Conservation (phyloP, 1,140 invertebrate species). For the Heterodera schachtii region DNA sequence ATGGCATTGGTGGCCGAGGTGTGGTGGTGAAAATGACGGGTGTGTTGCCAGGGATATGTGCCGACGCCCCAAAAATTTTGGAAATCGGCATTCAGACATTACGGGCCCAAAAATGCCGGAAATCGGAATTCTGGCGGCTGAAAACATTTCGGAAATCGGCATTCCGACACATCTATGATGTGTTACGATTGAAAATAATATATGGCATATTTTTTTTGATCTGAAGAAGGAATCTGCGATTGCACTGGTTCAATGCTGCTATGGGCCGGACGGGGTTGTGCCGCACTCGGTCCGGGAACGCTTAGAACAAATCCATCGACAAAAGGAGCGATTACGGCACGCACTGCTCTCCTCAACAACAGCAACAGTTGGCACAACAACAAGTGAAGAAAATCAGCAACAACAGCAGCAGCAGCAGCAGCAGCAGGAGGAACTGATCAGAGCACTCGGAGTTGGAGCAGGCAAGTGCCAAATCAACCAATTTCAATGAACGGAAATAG, state of each 20-base stretch:
- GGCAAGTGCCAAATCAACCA: too few relatives aligned
- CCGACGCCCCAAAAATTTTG: too few relatives aligned
- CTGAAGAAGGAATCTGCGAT: constrained; percentile 35
- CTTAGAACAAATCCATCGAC: constrained; percentile 45
- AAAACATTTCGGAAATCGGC: too few relatives aligned
- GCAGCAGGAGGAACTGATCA: background rate
- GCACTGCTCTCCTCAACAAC: constrained; percentile 40
- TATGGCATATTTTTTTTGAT: background rate
- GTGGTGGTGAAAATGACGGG: background rate
- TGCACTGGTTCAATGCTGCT: background rate
- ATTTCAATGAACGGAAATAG: too few relatives aligned
- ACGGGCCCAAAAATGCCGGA: too few relatives aligned
- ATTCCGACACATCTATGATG: too few relatives aligned
- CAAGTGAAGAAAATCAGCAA: too few relatives aligned
- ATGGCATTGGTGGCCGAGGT: constrained; percentile 49
- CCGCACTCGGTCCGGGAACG: constrained; percentile 41
- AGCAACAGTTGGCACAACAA: too few relatives aligned
- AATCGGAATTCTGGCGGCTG: too few relatives aligned
- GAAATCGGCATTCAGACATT: too few relatives aligned
- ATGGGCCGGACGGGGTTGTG: constrained; percentile 29
- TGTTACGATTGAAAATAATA: too few relatives aligned
- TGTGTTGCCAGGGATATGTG: too few relatives aligned
- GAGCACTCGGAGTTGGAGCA: background rate
- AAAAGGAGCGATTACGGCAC: constrained; percentile 52
- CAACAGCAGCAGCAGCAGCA: background rate